Conservation (phyloP, 2,113 vertebrate species). For the Leptobrachium leishanense region DNA sequence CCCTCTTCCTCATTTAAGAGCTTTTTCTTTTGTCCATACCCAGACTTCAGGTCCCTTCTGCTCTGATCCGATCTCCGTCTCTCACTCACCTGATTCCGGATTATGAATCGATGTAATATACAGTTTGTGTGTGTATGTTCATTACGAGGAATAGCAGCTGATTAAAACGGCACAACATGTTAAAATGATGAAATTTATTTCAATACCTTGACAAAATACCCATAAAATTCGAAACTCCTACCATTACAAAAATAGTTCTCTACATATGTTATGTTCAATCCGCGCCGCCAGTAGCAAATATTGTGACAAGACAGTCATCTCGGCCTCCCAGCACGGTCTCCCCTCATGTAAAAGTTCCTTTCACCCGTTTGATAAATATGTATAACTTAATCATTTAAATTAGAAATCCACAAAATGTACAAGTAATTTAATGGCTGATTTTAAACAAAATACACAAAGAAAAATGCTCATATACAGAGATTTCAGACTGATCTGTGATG, state of each 20-base stretch:
- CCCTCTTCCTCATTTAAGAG: no score
- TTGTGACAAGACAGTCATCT: conserved; percentile 78
- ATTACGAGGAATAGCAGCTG: no score
- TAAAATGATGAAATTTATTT: conserved; percentile 95
- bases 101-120: no score
- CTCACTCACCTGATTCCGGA: no score
- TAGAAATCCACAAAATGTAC: conserved; percentile 96
- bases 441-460: conserved; percentile 67
- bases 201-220: conserved; percentile 97
- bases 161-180: conserved; percentile 13
- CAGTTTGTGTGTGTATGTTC: no score
- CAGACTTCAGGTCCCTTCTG: no score
- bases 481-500: conserved; percentile 70
- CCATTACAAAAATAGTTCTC: conserved; percentile 99
- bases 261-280: conserved; percentile 87
- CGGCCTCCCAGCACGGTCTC: conserved; percentile 74
- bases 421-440: conserved; percentile 71
- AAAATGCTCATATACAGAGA: conserved; percentile 76
- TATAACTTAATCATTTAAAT: conserved; percentile 98
- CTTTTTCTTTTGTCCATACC: no score
- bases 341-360: conserved; percentile 62
- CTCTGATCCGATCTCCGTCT: no score
- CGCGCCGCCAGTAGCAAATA: conserved; percentile 75
- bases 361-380: conserved; percentile 81
- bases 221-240: conserved; percentile 95